Percentiles rank a stretch among this genome's conserved stretches.
phyloP scores from a whole-genome alignment of 2,797 vertebrate genomes.

The Lagocephalus sceleratus region DNA sequence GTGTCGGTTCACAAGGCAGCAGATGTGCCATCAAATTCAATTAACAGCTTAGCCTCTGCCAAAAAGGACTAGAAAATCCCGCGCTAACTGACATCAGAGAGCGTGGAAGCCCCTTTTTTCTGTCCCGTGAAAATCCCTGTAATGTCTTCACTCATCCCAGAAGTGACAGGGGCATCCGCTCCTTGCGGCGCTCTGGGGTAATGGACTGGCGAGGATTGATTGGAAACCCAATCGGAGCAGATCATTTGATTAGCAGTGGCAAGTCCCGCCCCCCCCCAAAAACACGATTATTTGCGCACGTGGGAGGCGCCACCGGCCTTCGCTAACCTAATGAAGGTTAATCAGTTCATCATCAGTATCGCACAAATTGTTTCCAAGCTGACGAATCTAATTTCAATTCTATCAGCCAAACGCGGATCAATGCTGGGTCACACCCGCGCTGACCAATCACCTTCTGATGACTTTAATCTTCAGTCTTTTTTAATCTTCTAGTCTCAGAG shows the following conservation, averaged over 20 bases:
- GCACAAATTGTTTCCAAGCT: conserved; percentile 30
- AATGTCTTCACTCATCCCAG: conserved; percentile 49
- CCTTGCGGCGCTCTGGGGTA: conserved; percentile 21
- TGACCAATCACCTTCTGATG: conserved; percentile 14
- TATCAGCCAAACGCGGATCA: conserved; percentile 35
- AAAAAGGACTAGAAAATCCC: conserved; percentile 27
- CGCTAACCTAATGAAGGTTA: conserved; percentile 46
- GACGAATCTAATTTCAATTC: conserved; percentile 43
- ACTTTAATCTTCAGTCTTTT: background rate
- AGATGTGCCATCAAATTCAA: conserved; percentile 64
- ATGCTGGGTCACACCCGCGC: conserved; percentile 12
- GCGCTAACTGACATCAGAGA: conserved; percentile 46
- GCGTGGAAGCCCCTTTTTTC: conserved; percentile 19
- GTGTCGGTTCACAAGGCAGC: conserved; percentile 49
- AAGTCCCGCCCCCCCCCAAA: conserved; percentile 6
- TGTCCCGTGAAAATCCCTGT: conserved; percentile 37
- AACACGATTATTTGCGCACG: conserved; percentile 50
- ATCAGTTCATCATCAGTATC: conserved; percentile 60
- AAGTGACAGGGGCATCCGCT: conserved; percentile 23
- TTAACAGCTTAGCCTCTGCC: conserved; percentile 47
- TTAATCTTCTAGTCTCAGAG: background rate
- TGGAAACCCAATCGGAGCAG: conserved; percentile 30
- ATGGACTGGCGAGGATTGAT: conserved; percentile 61
- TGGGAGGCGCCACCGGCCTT: conserved; percentile 8
- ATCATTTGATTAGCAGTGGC: conserved; percentile 56